Evolutionary conservation across 2,888 invertebrate species (phyloP).

Genomic region (Dolichomitus sp.): DNA sequence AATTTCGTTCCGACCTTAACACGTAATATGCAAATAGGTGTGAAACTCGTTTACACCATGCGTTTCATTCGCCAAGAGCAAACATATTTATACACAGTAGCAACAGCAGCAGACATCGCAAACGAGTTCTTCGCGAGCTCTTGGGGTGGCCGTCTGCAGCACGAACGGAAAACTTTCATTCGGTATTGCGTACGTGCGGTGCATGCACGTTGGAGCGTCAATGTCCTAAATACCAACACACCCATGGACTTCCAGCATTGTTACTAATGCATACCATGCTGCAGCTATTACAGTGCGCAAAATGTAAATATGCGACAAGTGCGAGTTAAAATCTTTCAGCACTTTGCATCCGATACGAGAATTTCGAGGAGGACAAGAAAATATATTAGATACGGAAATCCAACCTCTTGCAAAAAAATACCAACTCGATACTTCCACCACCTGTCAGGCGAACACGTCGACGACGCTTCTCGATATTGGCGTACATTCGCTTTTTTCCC

Average conservation of each 20-base stretch:
- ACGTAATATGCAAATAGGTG: background rate
- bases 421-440: slow-evolving; percentile 46
- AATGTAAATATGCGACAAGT: background rate
- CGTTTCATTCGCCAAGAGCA: slow-evolving; percentile 2
- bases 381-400: slow-evolving; percentile 16
- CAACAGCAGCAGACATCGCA: slow-evolving; percentile 26
- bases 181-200: slow-evolving; percentile 60
- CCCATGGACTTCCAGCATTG: slow-evolving; percentile 14
- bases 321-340: slow-evolving; percentile 21
- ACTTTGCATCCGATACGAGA: slow-evolving; percentile 24
- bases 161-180: slow-evolving; percentile 60
- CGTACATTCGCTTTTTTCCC: slow-evolving; percentile 1
- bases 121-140: slow-evolving; percentile 32
- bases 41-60: slow-evolving; percentile 3
- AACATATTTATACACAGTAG: slow-evolving; percentile 7
- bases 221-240: slow-evolving; percentile 32
- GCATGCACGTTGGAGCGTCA: slow-evolving; percentile 36
- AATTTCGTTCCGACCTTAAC: background rate
- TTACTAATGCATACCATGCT: slow-evolving; percentile 8
- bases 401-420: slow-evolving; percentile 35
- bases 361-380: background rate
- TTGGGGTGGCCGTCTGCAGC: slow-evolving; percentile 30
- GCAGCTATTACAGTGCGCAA: slow-evolving; percentile 31
- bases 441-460: slow-evolving; percentile 36
- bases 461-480: slow-evolving; percentile 40